Percentiles rank a stretch among this genome's conserved stretches.
Evolutionary conservation across 2,113 vertebrate species (phyloP).

Genomic region (human): DNA sequence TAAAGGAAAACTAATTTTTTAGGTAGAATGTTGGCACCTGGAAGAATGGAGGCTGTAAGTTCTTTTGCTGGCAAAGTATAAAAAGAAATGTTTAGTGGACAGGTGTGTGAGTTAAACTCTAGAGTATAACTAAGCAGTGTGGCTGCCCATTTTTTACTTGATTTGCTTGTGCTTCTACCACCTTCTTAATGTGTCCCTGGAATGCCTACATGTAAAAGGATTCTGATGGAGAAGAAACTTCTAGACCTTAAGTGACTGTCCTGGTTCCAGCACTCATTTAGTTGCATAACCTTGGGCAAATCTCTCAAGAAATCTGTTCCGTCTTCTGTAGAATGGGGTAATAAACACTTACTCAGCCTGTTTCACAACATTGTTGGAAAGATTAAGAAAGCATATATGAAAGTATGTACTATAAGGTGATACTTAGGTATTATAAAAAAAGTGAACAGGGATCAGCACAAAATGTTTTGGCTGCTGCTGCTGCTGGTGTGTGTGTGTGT

Average conservation of each 20-base stretch:
- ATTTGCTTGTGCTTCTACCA: not conserved
- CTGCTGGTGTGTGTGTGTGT: not conserved
- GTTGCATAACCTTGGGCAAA: not conserved
- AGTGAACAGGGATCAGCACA: not conserved
- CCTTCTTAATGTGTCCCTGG: not conserved
- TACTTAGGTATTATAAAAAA: not conserved
- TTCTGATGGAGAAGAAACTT: not conserved
- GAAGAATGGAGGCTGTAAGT: not conserved
- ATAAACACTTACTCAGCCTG: not conserved
- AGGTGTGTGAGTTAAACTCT: not conserved
- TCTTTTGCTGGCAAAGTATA: conserved; percentile 1
- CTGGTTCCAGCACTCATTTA: not conserved
- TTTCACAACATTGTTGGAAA: not conserved
- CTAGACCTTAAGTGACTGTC: not conserved
- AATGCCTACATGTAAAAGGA: not conserved
- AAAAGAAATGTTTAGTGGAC: not conserved
- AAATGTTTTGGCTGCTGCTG: not conserved
- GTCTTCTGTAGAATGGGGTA: not conserved
- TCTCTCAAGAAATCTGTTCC: not conserved
- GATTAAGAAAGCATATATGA: not conserved
- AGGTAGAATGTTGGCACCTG: not conserved
- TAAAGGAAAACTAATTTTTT: not conserved
- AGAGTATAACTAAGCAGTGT: not conserved
- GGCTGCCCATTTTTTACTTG: not conserved
- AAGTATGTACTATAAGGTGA: not conserved